These are phyloP conservation scores for Pseudolaguvia tuberculata DNA, from an alignment of 2,113 vertebrate species.

Conservation along the genomic window DNA sequence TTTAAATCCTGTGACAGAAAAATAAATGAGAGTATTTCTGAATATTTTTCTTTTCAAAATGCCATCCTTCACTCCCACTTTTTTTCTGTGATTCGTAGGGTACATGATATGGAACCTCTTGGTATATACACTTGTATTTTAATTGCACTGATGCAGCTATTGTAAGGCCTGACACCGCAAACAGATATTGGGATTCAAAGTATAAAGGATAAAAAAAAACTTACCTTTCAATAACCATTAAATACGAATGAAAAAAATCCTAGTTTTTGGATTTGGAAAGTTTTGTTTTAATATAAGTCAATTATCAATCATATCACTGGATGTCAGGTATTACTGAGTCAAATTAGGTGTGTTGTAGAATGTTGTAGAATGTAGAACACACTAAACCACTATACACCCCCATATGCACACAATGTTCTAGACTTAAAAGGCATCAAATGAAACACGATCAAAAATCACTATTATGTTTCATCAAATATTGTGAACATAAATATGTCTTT, in stretches of 20 bases:
- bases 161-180: background rate
- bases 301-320: background rate
- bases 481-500: conserved; percentile 36
- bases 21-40: conserved; percentile 4
- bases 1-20: conserved; percentile 5
- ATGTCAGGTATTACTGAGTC: background rate
- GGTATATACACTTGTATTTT: conserved; percentile 7
- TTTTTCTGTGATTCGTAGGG: conserved; percentile 7
- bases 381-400: conserved; percentile 1
- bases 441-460: conserved; percentile 27
- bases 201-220: background rate
- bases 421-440: conserved; percentile 20
- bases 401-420: background rate
- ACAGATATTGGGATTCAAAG: background rate
- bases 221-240: background rate
- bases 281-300: background rate
- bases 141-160: background rate
- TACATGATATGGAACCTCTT: background rate
- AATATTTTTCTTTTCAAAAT: conserved; percentile 4
- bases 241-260: background rate
- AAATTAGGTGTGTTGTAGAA: background rate
- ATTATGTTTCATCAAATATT: conserved; percentile 34
- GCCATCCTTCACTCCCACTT: background rate
- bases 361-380: background rate
- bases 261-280: no score